phyloP scores from a whole-genome alignment of 2,113 vertebrate species.

The Pseudonaja textilis region DNA sequence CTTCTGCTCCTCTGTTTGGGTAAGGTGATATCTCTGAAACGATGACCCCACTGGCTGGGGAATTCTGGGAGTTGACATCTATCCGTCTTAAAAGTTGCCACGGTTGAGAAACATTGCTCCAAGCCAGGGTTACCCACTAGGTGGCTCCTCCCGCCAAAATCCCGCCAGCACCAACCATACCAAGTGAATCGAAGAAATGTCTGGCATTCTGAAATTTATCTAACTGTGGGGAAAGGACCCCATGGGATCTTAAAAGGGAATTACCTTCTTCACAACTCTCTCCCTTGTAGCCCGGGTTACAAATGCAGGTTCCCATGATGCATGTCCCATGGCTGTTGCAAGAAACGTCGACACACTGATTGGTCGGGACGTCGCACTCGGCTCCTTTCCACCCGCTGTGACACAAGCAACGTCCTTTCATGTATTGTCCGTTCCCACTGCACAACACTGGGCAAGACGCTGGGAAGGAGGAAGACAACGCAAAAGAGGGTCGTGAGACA shows the following conservation, averaged over 20 bases:
- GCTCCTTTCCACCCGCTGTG: conserved; percentile 98
- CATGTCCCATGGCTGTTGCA: conserved; percentile 93
- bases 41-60: background rate
- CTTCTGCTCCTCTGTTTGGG: background rate
- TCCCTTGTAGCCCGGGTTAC: conserved; percentile 95
- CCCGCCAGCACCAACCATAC: background rate
- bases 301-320: conserved; percentile 97
- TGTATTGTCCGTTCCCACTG: conserved; percentile 96
- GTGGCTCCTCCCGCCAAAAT: background rate
- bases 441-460: conserved; percentile 95
- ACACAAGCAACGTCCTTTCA: conserved; percentile 95
- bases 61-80: background rate
- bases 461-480: conserved; percentile 33
- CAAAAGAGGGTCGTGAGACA: background rate
- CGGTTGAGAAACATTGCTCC: no score
- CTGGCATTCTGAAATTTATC: background rate
- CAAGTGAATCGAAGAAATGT: conserved; percentile 20
- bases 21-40: background rate
- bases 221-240: background rate
- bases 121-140: background rate
- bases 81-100: background rate
- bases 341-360: conserved; percentile 91
- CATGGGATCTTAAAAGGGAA: conserved; percentile 22
- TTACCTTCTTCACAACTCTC: conserved; percentile 98
- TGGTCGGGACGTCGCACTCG: conserved; percentile 93